These are phyloP conservation scores for Scaeva pyrastri DNA, from an alignment of 2,888 invertebrate genomes.

Conservation along the genomic window DNA sequence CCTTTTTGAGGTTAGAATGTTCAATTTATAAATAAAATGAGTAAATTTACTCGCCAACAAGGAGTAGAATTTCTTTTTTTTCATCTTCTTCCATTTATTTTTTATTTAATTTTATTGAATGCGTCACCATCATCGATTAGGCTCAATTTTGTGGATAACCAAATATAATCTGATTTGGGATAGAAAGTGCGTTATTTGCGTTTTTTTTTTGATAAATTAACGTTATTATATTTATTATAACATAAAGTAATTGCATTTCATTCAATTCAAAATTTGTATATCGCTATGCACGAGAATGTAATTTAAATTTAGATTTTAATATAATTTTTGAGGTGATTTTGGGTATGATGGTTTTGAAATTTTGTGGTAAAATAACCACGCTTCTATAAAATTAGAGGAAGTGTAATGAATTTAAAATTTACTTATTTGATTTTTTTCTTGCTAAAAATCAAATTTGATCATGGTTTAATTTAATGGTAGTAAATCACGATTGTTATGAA, in stretches of 20 bases:
- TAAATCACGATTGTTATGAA: no score
- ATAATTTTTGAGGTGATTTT: conserved; percentile 8
- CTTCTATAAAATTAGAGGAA: neutral
- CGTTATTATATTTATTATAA: conserved; percentile 10
- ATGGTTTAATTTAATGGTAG: no score
- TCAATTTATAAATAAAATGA: conserved; percentile 17
- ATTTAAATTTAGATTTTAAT: conserved; percentile 42
- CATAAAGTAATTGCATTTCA: conserved; percentile 33
- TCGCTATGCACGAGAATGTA: no score
- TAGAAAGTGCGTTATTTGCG: conserved; percentile 23
- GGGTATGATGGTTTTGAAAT: conserved; percentile 22
- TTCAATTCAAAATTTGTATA: no score
- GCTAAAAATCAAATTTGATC: no score
- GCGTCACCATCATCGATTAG: conserved; percentile 36
- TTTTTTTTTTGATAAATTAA: no score
- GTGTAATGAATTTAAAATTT: neutral
- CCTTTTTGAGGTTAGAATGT: neutral
- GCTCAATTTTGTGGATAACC: conserved; percentile 37
- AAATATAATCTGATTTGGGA: conserved; percentile 27
- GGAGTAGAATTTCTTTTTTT: neutral
- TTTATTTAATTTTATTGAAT: conserved; percentile 34
- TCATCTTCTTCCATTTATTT: neutral
- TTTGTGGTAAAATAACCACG: conserved; percentile 37
- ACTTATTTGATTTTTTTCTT: neutral
- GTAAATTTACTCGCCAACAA: neutral